Evolutionary conservation across 2,888 invertebrate species (phyloP).

Genomic region (Chrysomela aeneicollis): DNA sequence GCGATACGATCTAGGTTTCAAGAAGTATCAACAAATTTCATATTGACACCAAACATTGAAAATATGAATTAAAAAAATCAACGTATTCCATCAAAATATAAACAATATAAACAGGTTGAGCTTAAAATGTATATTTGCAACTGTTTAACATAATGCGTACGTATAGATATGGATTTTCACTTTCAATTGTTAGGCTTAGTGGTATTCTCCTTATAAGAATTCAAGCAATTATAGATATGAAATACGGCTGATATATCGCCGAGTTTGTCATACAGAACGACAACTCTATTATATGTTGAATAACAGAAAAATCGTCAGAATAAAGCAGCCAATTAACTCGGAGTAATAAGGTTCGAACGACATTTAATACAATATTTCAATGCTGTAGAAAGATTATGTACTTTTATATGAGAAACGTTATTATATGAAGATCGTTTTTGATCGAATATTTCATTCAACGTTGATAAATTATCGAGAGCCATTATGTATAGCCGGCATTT

Average conservation of each 20-base stretch:
- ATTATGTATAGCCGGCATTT: too few species aligned
- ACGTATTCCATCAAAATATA: too few species aligned
- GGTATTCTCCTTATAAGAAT: conserved; percentile 53
- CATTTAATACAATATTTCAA: too few species aligned
- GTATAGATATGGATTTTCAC: conserved; percentile 49
- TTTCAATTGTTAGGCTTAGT: conserved; percentile 48
- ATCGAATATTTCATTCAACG: too few species aligned
- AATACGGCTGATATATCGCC: conserved; percentile 47
- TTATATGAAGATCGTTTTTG: neutral
- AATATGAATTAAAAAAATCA: too few species aligned
- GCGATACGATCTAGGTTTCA: too few species aligned
- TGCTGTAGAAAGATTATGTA: neutral
- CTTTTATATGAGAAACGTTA: neutral
- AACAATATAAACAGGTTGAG: conserved; percentile 5
- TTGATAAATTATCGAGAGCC: too few species aligned
- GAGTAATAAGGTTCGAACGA: too few species aligned
- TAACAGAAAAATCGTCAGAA: neutral
- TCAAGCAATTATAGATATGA: conserved; percentile 53
- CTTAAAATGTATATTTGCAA: neutral
- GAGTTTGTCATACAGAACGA: conserved; percentile 47
- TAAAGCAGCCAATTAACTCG: neutral
- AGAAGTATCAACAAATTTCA: too few species aligned
- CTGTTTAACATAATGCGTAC: neutral
- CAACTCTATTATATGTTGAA: conserved; percentile 41
- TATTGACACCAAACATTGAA: too few species aligned